Evolutionary conservation across 2,888 invertebrate genomes (phyloP).

Genomic region (Diarsia rubi): DNA sequence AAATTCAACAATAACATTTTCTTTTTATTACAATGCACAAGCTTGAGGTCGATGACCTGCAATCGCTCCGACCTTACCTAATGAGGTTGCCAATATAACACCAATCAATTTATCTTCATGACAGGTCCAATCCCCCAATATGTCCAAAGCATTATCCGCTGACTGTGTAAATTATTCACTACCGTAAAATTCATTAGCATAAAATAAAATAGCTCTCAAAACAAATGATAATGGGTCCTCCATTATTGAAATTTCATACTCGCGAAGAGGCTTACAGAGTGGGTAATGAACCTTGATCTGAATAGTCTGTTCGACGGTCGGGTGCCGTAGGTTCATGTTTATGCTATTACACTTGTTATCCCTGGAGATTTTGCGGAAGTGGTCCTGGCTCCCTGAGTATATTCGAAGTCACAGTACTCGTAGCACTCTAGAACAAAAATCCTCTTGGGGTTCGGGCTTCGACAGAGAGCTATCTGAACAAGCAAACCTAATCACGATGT

Average conservation of each 20-base stretch:
- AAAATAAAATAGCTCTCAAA: constrained; percentile 67
- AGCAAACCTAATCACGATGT: constrained; percentile 7
- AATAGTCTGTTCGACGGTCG: constrained; percentile 41
- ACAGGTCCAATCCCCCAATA: constrained; percentile 50
- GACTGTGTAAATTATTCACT: constrained; percentile 60
- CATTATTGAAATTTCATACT: constrained; percentile 67
- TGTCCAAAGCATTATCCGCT: constrained; percentile 51
- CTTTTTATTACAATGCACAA: constrained; percentile 11
- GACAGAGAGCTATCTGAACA: constrained; percentile 13
- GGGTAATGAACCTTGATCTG: constrained; percentile 63
- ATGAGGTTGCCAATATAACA: constrained; percentile 39
- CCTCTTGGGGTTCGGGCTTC: not conserved
- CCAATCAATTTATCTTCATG: constrained; percentile 49
- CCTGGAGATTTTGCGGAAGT: constrained; percentile 6
- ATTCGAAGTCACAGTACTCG: constrained; percentile 21
- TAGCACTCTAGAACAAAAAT: constrained; percentile 31
- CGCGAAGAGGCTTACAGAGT: constrained; percentile 53
- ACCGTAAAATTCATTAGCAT: constrained; percentile 60
- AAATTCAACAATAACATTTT: constrained; percentile 31
- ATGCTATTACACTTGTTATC: constrained; percentile 39
- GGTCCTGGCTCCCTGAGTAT: not conserved
- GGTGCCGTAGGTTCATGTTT: constrained; percentile 38
- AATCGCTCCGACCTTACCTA: constrained; percentile 33
- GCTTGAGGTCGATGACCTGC: not conserved
- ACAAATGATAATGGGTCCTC: constrained; percentile 60